These are phyloP conservation scores for Phortica magna DNA, from an alignment of 2,888 invertebrate genomes.

Conservation along the genomic window DNA sequence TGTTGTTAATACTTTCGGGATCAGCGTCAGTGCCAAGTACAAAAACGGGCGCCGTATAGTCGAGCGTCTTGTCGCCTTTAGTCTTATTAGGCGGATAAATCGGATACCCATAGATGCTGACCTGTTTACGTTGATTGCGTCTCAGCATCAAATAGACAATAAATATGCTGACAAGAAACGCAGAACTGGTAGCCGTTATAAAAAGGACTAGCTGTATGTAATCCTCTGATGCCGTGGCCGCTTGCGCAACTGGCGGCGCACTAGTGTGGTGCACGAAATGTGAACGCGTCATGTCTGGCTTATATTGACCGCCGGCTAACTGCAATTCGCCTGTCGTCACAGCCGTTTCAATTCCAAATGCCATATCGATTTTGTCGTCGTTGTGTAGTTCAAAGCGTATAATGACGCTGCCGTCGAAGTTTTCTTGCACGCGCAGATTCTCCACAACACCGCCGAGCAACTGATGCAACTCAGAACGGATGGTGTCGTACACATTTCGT, in stretches of 20 bases:
- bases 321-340: conserved; percentile 79
- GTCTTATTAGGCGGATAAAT: conserved; percentile 48
- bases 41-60: conserved; percentile 77
- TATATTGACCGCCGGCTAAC: conserved; percentile 75
- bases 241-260: conserved; percentile 63
- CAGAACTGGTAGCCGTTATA: conserved; percentile 87
- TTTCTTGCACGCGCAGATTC: conserved; percentile 80
- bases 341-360: conserved; percentile 88
- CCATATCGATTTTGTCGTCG: conserved; percentile 86
- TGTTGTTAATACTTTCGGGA: conserved; percentile 57
- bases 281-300: conserved; percentile 83
- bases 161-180: conserved; percentile 88
- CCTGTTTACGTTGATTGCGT: conserved; percentile 79
- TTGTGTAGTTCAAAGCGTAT: conserved; percentile 85
- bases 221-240: conserved; percentile 76
- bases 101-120: conserved; percentile 55
- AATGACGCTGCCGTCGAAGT: conserved; percentile 79
- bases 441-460: conserved; percentile 79
- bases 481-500: conserved; percentile 79
- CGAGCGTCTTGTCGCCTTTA: conserved; percentile 68
- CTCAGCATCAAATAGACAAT: conserved; percentile 87
- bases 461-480: conserved; percentile 76
- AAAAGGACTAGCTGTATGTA: conserved; percentile 87
- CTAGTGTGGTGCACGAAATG: conserved; percentile 80
- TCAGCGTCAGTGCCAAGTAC: conserved; percentile 72